phyloP scores from a whole-genome alignment of 2,113 vertebrate species.

The Tachycineta bicolor region DNA sequence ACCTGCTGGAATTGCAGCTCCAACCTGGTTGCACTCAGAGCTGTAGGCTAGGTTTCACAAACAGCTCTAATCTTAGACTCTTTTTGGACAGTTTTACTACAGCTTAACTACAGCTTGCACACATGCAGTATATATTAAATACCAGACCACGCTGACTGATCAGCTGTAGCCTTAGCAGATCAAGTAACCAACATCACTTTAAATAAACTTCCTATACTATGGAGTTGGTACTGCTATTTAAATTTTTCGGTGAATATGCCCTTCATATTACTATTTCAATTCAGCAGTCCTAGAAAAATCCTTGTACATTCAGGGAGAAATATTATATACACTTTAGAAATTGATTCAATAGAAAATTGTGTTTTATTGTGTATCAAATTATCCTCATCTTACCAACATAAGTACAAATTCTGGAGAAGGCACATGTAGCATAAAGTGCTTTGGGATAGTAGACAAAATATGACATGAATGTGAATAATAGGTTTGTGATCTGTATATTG shows the following conservation, averaged over 20 bases:
- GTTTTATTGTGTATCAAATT: not conserved
- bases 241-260: not conserved
- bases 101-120: not conserved
- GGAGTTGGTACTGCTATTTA: not conserved
- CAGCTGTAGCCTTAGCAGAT: not conserved
- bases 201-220: not conserved
- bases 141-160: not conserved
- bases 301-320: not conserved
- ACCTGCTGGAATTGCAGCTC: not conserved
- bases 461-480: not conserved
- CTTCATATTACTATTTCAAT: not conserved
- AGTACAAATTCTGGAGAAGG: not conserved
- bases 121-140: not conserved
- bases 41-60: accelerated
- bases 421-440: not conserved
- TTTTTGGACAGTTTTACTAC: not conserved
- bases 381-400: not conserved
- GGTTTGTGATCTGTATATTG: not conserved
- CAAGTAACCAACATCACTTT: not conserved
- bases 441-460: not conserved
- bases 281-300: not conserved
- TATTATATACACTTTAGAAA: not conserved
- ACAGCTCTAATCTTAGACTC: not conserved
- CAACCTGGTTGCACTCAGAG: not conserved
- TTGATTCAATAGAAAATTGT: no score